A percentile compares a stretch with the other conserved stretches of the same genome.
These are phyloP conservation scores for Clarias pachynema DNA, from an alignment of 2,797 vertebrate species.

Conservation along the genomic window DNA sequence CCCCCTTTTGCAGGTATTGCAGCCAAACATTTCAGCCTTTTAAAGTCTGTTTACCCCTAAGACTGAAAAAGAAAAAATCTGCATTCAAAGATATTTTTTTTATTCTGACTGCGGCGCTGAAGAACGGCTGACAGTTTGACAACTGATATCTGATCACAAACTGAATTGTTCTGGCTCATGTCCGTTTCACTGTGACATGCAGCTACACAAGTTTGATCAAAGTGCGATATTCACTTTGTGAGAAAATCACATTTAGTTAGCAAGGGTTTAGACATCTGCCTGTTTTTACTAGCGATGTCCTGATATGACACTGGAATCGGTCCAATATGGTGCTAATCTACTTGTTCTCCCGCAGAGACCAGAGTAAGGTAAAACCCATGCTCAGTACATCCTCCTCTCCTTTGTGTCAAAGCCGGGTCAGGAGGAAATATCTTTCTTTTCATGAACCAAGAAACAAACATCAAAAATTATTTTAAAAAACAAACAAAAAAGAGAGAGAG, in stretches of 20 bases:
- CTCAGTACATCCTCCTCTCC: too few relatives aligned
- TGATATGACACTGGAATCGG: too few relatives aligned
- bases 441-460: too few relatives aligned
- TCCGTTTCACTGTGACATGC: background rate
- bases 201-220: constrained; percentile 1
- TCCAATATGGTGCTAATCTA: too few relatives aligned
- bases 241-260: background rate
- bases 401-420: too few relatives aligned
- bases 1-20: background rate
- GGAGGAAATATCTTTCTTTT: too few relatives aligned
- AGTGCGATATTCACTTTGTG: background rate
- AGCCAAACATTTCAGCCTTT: background rate
- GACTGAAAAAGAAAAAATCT: background rate
- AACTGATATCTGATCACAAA: constrained; percentile 8
- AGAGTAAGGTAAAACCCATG: too few relatives aligned
- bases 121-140: background rate
- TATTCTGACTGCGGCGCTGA: background rate
- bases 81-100: background rate
- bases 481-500: too few relatives aligned
- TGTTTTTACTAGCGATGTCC: too few relatives aligned
- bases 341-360: too few relatives aligned
- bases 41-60: background rate
- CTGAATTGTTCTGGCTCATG: constrained; percentile 11
- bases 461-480: too few relatives aligned
- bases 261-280: background rate